Percentiles rank a stretch among this genome's conserved stretches.
Conservation (phyloP, 2,888 invertebrate genomes). For the Lepetodrilus schrolli region DNA sequence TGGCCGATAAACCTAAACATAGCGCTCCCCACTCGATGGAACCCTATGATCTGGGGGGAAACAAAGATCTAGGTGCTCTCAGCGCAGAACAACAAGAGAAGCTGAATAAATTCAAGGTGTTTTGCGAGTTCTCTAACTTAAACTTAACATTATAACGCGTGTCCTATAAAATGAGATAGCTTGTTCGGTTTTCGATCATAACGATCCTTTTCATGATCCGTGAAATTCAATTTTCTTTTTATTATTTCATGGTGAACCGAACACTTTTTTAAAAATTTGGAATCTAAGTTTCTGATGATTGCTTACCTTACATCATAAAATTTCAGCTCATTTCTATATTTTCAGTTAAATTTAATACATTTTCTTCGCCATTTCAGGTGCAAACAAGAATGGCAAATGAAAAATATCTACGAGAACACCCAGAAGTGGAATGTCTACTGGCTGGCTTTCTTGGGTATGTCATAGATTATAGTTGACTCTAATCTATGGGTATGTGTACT, state of each 20-base stretch:
- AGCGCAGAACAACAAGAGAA: constrained; percentile 73
- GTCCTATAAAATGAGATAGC: background rate
- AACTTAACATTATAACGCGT: background rate
- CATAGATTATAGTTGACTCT: too few relatives aligned
- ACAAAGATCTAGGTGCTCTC: constrained; percentile 71
- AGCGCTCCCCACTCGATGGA: constrained; percentile 73
- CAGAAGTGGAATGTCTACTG: constrained; percentile 73
- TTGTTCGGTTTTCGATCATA: background rate
- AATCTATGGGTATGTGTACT: too few relatives aligned
- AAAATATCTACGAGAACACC: constrained; percentile 70
- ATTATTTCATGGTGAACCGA: too few relatives aligned
- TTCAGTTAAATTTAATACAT: too few relatives aligned
- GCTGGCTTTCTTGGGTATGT: constrained; percentile 71
- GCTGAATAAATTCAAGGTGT: constrained; percentile 73
- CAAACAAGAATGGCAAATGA: constrained; percentile 72
- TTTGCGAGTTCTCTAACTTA: background rate
- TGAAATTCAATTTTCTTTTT: too few relatives aligned
- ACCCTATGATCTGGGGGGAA: constrained; percentile 70
- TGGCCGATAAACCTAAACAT: constrained; percentile 69
- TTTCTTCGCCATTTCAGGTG: too few relatives aligned
- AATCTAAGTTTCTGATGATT: too few relatives aligned
- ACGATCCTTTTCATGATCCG: background rate
- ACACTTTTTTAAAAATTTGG: too few relatives aligned
- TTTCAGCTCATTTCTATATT: too few relatives aligned
- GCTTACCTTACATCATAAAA: too few relatives aligned